These are phyloP conservation scores for Tiliacea aurago DNA, from an alignment of 2,888 invertebrate species.

Conservation along the genomic window DNA sequence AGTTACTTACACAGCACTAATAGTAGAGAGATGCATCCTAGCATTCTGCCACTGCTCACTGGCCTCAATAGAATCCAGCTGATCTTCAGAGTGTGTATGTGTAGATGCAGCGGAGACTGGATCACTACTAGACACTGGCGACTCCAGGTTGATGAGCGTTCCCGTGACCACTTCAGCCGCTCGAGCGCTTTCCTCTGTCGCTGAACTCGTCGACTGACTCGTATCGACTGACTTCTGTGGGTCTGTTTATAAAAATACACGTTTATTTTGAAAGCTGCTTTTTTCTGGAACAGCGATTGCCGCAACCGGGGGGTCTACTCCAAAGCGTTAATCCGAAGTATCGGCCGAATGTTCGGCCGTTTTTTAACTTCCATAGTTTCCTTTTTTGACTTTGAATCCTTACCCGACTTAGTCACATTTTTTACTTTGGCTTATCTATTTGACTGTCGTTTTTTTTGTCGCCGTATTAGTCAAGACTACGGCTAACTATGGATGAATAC, in stretches of 20 bases:
- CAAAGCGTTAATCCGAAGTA: too few species aligned
- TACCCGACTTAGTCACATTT: too few species aligned
- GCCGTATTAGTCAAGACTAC: too few species aligned
- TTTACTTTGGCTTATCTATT: too few species aligned
- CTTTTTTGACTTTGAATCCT: too few species aligned
- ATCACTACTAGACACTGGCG: slow-evolving; percentile 79
- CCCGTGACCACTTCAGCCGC: slow-evolving; percentile 84
- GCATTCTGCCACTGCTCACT: slow-evolving; percentile 84
- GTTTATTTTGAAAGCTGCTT: neutral
- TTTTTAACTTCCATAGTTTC: too few species aligned
- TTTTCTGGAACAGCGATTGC: neutral
- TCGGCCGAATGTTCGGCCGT: too few species aligned
- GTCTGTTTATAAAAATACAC: slow-evolving; percentile 69
- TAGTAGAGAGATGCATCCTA: slow-evolving; percentile 82
- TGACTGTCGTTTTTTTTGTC: too few species aligned
- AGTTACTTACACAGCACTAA: slow-evolving; percentile 81
- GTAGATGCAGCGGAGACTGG: slow-evolving; percentile 68
- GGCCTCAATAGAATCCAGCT: slow-evolving; percentile 87
- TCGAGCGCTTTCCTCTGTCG: slow-evolving; percentile 80
- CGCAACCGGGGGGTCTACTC: too few species aligned
- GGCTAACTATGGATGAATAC: too few species aligned
- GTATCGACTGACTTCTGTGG: slow-evolving; percentile 84
- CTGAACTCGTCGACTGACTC: slow-evolving; percentile 85
- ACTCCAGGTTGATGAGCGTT: slow-evolving; percentile 86
- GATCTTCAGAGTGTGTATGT: slow-evolving; percentile 76